Base-by-base conservation (phyloP, 2,113 vertebrate genomes). In the Apodemus speciosus region DNA sequence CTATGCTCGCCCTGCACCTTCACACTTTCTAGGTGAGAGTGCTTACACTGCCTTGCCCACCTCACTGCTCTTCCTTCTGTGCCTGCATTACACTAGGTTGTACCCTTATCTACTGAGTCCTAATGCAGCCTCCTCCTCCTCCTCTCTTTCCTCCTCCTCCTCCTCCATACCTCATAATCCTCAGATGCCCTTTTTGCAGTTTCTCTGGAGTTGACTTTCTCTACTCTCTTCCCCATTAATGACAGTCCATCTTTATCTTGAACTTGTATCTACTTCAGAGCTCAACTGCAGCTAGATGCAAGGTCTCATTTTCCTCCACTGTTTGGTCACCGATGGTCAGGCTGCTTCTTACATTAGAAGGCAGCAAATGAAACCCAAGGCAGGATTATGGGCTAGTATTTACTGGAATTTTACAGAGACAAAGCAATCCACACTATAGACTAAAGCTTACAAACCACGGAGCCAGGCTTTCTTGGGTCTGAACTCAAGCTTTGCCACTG, bases 291-390 rank as follows among this genome's bases (percentile, higher is more conserved):
- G 49, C 4, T 58, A 15, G 68, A 6, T 35, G 25, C 51, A 40
- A 58, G 14, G 15, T 27, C 6, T 71, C 35, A 15, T 20, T 20
- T 15, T 72, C 32, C 38, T 73, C 46, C 25, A 49, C 89, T 71
- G n/a, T 4, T n/a, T 77, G 32, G 9, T 38, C 15, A 64, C 23
- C 32, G 38, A n/a, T 58, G 51, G 35, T 18, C 35, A 85, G 32
- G 68, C 32, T 40, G 40, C 27, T 40, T 81, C 80, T 68, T 20
- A 72, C 10, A 88, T n/a, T 30, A 51, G 13, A n/a, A 38, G 6
- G 60, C 60, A 95, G 3, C 6, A 92, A 95, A 95, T 64, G 8
- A 89, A 71, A 93, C 16, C 0, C 60, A 92, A 53, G 30, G 27
- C 21, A 4, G 18, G 18, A 58, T 49, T 72, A 20, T 80, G 10